A percentile compares a stretch with the other conserved stretches of the same genome.
These are phyloP conservation scores for Hippocampus zosterae DNA, from an alignment of 2,113 vertebrate species.

Conservation along the genomic window DNA sequence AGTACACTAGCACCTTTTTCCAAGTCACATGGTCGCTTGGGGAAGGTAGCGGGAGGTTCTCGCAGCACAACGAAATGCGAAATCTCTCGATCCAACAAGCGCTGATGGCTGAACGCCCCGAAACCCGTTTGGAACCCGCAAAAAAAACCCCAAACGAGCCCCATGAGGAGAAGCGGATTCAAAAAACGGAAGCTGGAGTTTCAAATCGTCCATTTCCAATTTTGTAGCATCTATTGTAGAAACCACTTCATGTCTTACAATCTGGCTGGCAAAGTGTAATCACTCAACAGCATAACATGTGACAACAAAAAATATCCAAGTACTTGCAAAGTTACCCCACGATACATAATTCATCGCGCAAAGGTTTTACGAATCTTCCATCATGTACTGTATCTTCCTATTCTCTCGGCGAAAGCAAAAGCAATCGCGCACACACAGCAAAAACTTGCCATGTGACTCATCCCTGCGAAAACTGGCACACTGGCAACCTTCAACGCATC, in stretches of 20 bases:
- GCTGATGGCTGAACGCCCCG: neutral
- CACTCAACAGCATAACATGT: too few relatives aligned
- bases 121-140: too few relatives aligned
- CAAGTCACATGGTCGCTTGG: conserved; percentile 11
- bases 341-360: neutral
- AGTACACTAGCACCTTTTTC: conserved; percentile 36
- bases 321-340: too few relatives aligned
- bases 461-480: conserved; percentile 66
- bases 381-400: neutral
- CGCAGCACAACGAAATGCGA: conserved; percentile 40
- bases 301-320: too few relatives aligned
- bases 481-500: conserved; percentile 66
- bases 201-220: too few relatives aligned
- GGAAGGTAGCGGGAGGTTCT: conserved; percentile 21
- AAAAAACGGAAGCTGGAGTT: too few relatives aligned
- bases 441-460: conserved; percentile 60
- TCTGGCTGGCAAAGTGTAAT: too few relatives aligned
- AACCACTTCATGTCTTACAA: too few relatives aligned
- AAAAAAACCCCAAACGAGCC: too few relatives aligned
- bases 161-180: too few relatives aligned
- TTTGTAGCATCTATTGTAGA: too few relatives aligned
- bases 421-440: conserved; percentile 49
- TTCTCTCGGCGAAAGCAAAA: neutral
- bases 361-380: neutral
- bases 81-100: conserved; percentile 55